phyloP scores from a whole-genome alignment of 2,888 invertebrate genomes.

The Himalopsyche anomala region DNA sequence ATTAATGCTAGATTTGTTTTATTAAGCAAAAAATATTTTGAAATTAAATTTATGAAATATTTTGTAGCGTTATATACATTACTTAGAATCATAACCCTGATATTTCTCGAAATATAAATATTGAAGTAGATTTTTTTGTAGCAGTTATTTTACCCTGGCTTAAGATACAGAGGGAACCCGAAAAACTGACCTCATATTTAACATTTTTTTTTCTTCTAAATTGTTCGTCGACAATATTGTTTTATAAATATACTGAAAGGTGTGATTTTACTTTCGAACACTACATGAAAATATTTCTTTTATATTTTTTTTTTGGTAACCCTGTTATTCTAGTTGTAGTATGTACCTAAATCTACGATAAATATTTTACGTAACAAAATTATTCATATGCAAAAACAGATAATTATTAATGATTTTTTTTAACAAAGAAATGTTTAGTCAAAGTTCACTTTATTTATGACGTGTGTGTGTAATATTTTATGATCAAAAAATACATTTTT shows the following conservation, averaged over 20 bases:
- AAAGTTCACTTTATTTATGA: neutral
- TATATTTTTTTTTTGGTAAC: conserved; percentile 53
- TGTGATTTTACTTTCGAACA: neutral
- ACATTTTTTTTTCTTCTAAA: neutral
- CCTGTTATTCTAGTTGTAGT: conserved; percentile 61
- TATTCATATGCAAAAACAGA: conserved; percentile 7
- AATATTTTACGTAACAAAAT: conserved; percentile 27
- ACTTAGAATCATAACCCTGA: neutral
- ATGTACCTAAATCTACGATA: neutral
- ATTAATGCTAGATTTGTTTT: too few species aligned
- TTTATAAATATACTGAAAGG: conserved; percentile 10
- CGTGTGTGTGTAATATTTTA: too few species aligned
- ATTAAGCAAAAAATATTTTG: too few species aligned
- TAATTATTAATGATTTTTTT: too few species aligned
- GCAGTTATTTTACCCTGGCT: conserved; percentile 1
- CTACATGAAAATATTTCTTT: conserved; percentile 51
- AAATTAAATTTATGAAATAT: neutral
- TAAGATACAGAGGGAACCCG: neutral
- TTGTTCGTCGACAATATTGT: neutral
- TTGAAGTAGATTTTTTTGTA: conserved; percentile 10
- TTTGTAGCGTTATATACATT: neutral
- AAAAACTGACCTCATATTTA: conserved; percentile 2
- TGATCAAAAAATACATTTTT: neutral
- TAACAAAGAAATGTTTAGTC: too few species aligned
- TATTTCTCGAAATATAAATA: conserved; percentile 30